Conservation (phyloP, 2,113 vertebrate genomes). For the Labrus mixtus region DNA sequence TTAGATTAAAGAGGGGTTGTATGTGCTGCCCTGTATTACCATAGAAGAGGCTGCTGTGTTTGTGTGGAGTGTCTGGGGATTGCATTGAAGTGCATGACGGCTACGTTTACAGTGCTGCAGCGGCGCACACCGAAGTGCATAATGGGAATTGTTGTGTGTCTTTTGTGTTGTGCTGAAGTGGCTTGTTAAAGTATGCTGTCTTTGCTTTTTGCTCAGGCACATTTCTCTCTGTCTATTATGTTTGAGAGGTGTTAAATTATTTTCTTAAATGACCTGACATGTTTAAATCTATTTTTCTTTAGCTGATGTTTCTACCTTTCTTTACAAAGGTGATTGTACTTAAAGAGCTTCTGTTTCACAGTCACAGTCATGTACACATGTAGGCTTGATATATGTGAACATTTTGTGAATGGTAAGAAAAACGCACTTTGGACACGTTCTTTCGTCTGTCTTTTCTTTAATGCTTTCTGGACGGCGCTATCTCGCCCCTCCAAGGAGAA, state of each 20-base stretch:
- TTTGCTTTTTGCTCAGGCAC: slow-evolving; percentile 9
- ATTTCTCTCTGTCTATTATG: neutral
- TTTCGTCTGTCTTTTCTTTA: no score
- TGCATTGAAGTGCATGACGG: slow-evolving; percentile 42
- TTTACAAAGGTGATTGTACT: neutral
- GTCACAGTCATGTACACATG: no score
- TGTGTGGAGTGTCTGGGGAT: slow-evolving; percentile 49
- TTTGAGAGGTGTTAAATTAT: slow-evolving; percentile 1
- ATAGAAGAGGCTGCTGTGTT: slow-evolving; percentile 56
- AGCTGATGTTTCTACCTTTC: neutral
- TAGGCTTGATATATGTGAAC: neutral
- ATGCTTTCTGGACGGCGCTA: no score
- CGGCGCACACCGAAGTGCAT: slow-evolving; percentile 3
- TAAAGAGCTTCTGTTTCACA: neutral
- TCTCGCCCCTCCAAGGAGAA: no score
- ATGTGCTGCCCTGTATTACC: slow-evolving; percentile 44
- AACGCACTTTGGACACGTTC: neutral
- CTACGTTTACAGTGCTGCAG: slow-evolving; percentile 12
- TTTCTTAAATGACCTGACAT: neutral
- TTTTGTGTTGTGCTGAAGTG: slow-evolving; percentile 17
- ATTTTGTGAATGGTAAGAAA: neutral
- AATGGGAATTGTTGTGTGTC: neutral
- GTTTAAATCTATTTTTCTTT: neutral
- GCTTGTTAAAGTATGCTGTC: neutral
- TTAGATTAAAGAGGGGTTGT: slow-evolving; percentile 60